Percentiles rank a stretch among this genome's conserved stretches.
These are phyloP conservation scores for Drosophila leontia DNA, from an alignment of 1,140 invertebrate genomes.

Conservation along the genomic window DNA sequence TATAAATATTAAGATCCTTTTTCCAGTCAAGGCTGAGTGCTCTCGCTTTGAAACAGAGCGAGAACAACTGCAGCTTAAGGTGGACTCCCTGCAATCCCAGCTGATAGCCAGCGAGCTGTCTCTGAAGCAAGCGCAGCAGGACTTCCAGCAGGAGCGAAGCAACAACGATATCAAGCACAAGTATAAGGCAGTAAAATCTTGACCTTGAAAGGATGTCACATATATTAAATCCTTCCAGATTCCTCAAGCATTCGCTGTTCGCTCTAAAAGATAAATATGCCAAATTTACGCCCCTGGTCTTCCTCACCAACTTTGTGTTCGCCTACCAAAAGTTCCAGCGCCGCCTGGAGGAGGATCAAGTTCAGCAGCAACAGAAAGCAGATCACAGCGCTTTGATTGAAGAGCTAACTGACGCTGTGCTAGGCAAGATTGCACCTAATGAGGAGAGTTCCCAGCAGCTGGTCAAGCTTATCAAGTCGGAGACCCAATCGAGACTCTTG, in stretches of 20 bases:
- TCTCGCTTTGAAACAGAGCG: conserved; percentile 58
- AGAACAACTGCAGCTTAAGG: conserved; percentile 53
- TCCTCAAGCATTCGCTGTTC: conserved; percentile 74
- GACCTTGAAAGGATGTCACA: background rate
- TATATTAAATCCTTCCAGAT: conserved; percentile 41
- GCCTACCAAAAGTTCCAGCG: conserved; percentile 67
- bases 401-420: conserved; percentile 41
- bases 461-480: conserved; percentile 74
- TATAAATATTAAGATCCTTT: background rate
- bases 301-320: conserved; percentile 81
- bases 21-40: conserved; percentile 69
- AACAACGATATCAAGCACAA: conserved; percentile 71
- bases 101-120: conserved; percentile 37
- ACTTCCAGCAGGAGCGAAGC: conserved; percentile 70
- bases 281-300: conserved; percentile 83
- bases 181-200: conserved; percentile 33
- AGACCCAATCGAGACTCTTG: conserved; percentile 69
- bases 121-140: conserved; percentile 43
- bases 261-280: conserved; percentile 79
- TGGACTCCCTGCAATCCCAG: conserved; percentile 39
- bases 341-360: conserved; percentile 43
- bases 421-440: conserved; percentile 33
- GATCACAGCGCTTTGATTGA: conserved; percentile 22
- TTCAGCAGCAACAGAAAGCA: conserved; percentile 3
- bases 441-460: conserved; percentile 72